phyloP scores from a whole-genome alignment of 2,888 invertebrate species.

The Rotaria sp. region DNA sequence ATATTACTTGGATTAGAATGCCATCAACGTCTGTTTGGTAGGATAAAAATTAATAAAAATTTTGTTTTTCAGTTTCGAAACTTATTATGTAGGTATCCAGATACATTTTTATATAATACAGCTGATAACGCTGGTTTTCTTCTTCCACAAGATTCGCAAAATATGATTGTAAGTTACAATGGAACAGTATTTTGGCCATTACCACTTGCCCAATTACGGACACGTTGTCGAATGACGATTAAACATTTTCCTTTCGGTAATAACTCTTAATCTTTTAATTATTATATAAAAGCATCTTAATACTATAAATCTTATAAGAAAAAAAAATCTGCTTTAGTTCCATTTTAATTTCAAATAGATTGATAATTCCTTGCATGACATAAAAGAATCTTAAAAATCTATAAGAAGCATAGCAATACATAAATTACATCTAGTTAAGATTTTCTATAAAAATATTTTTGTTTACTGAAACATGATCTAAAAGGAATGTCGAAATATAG shows the following conservation, averaged over 20 bases:
- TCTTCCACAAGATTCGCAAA: constrained; percentile 31
- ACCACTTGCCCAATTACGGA: constrained; percentile 38
- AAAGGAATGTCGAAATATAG: too few relatives aligned
- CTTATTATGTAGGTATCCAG: constrained; percentile 29
- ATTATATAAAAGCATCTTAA: too few relatives aligned
- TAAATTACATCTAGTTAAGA: too few relatives aligned
- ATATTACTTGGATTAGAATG: constrained; percentile 35
- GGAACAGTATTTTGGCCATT: constrained; percentile 38
- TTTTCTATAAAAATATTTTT: not conserved
- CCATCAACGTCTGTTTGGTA: constrained; percentile 9
- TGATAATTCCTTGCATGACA: too few relatives aligned
- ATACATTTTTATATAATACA: constrained; percentile 40
- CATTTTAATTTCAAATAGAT: too few relatives aligned
- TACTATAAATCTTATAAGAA: too few relatives aligned
- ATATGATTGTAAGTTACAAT: constrained; percentile 8
- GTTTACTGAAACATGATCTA: too few relatives aligned
- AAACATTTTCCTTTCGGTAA: constrained; percentile 30
- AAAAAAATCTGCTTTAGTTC: too few relatives aligned
- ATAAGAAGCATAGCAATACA: too few relatives aligned
- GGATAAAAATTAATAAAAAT: not conserved
- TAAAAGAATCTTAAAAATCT: too few relatives aligned
- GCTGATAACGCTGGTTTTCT: constrained; percentile 41
- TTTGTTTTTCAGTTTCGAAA: not conserved
- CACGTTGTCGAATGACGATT: constrained; percentile 39
- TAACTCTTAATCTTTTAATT: not conserved